Percentiles rank a stretch among this genome's conserved stretches.
Conservation (phyloP, 2,888 invertebrate species). For the Lottia gigantea region DNA sequence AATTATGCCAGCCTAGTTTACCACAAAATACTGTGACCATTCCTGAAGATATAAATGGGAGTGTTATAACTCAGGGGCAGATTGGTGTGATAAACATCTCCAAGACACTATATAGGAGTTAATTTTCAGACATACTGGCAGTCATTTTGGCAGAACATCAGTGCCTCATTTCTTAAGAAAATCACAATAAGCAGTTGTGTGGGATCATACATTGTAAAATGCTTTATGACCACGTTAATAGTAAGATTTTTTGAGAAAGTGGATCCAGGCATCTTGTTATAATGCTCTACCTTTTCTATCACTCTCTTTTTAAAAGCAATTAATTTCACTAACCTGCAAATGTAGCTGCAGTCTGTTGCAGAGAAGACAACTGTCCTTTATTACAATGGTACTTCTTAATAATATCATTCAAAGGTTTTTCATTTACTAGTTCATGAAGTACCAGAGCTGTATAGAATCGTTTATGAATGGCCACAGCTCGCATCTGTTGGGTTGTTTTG, state of each 20-base stretch:
- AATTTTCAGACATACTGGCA: too few relatives aligned
- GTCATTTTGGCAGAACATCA: too few relatives aligned
- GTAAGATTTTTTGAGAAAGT: too few relatives aligned
- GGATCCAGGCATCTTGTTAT: too few relatives aligned
- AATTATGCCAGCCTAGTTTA: conserved; percentile 90
- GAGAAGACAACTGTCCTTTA: conserved; percentile 89
- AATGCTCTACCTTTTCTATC: too few relatives aligned
- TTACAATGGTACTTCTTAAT: conserved; percentile 87
- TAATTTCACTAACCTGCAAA: conserved; percentile 80
- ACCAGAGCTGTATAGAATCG: conserved; percentile 80
- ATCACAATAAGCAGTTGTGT: too few relatives aligned
- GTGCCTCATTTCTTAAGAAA: too few relatives aligned
- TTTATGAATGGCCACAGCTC: conserved; percentile 57
- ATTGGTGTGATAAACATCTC: too few relatives aligned
- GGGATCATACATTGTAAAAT: too few relatives aligned
- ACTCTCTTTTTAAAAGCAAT: background rate
- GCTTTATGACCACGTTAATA: too few relatives aligned
- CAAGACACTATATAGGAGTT: too few relatives aligned
- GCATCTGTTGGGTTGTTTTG: conserved; percentile 47
- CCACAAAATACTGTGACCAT: conserved; percentile 97
- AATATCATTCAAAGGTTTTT: conserved; percentile 80
- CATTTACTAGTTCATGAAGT: conserved; percentile 91
- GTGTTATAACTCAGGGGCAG: too few relatives aligned
- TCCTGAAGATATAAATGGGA: conserved; percentile 71
- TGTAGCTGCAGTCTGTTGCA: conserved; percentile 94